These are phyloP conservation scores for Clytia hemisphaerica DNA, from an alignment of 30 jellyfish, hydroid and myxozoan genomes.

Conservation along the genomic window DNA sequence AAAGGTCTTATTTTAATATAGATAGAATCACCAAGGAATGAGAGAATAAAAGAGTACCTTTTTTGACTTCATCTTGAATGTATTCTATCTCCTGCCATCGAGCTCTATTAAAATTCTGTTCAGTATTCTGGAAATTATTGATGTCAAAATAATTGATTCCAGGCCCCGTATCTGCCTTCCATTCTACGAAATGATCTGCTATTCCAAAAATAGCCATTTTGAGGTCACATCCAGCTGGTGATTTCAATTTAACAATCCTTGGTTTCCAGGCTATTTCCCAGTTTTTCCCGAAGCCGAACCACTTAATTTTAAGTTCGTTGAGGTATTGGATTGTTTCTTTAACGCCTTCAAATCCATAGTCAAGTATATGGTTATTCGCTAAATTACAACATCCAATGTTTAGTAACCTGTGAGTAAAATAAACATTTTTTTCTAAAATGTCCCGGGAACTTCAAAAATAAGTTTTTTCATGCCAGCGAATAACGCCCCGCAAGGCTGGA, in stretches of 20 bases:
- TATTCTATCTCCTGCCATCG: constrained; percentile 14
- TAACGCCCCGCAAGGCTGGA: no score
- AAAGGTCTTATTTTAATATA: no score
- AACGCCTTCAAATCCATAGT: constrained; percentile 24
- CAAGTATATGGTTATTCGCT: constrained; percentile 36
- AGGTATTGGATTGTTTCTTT: constrained; percentile 16
- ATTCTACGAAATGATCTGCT: constrained; percentile 41
- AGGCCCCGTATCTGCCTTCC: constrained; percentile 21
- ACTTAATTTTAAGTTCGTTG: constrained; percentile 11
- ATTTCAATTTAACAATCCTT: not conserved
- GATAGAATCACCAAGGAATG: no score
- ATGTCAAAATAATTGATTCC: constrained; percentile 38
- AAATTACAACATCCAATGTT: not conserved
- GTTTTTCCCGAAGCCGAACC: constrained; percentile 39
- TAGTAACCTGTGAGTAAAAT: no score
- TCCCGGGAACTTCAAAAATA: no score
- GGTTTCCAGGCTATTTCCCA: constrained; percentile 40
- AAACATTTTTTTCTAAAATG: no score
- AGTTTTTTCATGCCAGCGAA: no score
- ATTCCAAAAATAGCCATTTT: constrained; percentile 33
- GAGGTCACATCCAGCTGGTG: not conserved
- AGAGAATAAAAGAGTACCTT: constrained; percentile 6
- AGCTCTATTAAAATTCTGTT: constrained; percentile 19
- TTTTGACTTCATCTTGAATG: not conserved
- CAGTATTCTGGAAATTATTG: not conserved